Conservation (phyloP, 2,797 vertebrate genomes). For the Ctenopoma multispine region DNA sequence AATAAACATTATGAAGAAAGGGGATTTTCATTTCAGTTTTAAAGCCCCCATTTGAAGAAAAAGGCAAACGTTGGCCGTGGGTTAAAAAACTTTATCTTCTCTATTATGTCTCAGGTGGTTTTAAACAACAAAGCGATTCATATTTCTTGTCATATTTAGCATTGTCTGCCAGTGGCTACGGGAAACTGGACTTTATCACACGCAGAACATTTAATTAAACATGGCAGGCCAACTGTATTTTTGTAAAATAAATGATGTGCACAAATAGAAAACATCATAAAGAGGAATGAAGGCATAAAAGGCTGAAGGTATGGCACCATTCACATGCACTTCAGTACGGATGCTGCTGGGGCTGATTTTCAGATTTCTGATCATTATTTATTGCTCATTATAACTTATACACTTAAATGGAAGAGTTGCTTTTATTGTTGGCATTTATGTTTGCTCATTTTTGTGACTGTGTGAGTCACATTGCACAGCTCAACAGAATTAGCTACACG, state of each 20-base stretch:
- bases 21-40: conserved; percentile 73
- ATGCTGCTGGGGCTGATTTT: conserved; percentile 25
- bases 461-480: conserved; percentile 23
- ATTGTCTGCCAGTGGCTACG: conserved; percentile 15
- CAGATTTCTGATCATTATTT: conserved; percentile 38
- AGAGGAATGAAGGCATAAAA: conserved; percentile 28
- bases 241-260: conserved; percentile 38
- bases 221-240: conserved; percentile 33
- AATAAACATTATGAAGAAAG: conserved; percentile 77
- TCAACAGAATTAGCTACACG: conserved; percentile 34
- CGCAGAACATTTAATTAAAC: conserved; percentile 26
- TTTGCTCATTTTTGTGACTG: conserved; percentile 21
- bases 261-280: conserved; percentile 36
- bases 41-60: conserved; percentile 30
- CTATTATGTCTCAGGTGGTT: conserved; percentile 42
- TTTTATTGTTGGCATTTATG: conserved; percentile 31
- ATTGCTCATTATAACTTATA: conserved; percentile 31
- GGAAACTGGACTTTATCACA: conserved; percentile 45
- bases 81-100: conserved; percentile 40
- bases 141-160: conserved; percentile 37
- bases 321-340: conserved; percentile 11
- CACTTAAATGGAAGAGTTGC: conserved; percentile 18
- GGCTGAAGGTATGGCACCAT: conserved; percentile 25
- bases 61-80: conserved; percentile 29
- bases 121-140: conserved; percentile 45